These are phyloP conservation scores for Theonella swinhoei DNA, from an alignment of 37 sponge, comb jelly and placozoan species.

Conservation along the genomic window DNA sequence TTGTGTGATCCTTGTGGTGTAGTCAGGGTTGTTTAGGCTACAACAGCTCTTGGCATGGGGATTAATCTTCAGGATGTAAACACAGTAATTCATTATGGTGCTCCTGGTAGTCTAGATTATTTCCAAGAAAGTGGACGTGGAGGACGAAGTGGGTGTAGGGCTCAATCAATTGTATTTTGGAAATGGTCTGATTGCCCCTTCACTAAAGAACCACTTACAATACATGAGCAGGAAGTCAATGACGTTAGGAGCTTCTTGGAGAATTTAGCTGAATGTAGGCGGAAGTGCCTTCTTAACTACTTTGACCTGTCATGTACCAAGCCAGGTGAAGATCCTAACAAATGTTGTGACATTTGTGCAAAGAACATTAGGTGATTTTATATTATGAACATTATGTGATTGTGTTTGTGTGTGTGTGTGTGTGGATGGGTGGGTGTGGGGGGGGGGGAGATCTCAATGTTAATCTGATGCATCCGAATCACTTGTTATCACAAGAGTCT, in stretches of 20 bases:
- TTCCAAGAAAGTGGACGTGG: conserved; percentile 43
- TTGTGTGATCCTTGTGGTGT: conserved; percentile 53
- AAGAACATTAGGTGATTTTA: too few species aligned
- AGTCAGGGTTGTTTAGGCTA: conserved; percentile 64
- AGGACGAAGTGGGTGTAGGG: conserved; percentile 44
- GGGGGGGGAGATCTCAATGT: too few species aligned
- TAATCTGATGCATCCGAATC: too few species aligned
- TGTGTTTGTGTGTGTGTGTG: too few species aligned
- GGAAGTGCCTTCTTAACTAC: background rate
- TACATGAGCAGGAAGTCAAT: background rate
- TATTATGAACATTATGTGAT: too few species aligned
- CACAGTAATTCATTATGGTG: conserved; percentile 52
- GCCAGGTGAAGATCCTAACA: background rate
- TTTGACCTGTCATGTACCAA: background rate
- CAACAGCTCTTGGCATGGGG: conserved; percentile 61
- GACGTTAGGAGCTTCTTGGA: background rate
- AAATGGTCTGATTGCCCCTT: background rate
- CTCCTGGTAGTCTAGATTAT: conserved; percentile 35
- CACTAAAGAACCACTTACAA: background rate
- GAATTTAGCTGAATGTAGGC: background rate
- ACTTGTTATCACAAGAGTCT: too few species aligned
- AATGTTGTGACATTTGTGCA: background rate
- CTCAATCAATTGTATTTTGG: too few species aligned
- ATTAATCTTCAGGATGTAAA: conserved; percentile 35
- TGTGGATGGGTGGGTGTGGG: too few species aligned